Conservation (phyloP, 2,888 invertebrate species). For the Hipparchia semele region DNA sequence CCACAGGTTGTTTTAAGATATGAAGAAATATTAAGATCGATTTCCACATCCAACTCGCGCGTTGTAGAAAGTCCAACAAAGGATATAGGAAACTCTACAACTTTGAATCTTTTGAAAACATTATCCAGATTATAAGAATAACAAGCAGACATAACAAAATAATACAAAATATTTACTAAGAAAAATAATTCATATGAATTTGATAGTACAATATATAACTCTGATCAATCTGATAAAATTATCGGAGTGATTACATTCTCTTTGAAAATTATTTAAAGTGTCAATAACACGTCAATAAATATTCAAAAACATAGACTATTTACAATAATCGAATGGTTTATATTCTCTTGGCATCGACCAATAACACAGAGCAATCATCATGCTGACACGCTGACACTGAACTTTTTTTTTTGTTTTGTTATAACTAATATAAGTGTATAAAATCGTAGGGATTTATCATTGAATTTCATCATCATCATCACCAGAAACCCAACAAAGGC, state of each 20-base stretch:
- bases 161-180: slow-evolving; percentile 12
- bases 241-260: too few relatives aligned
- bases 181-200: slow-evolving; percentile 15
- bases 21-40: slow-evolving; percentile 59
- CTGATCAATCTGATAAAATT: neutral
- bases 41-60: slow-evolving; percentile 59
- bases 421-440: too few relatives aligned
- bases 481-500: too few relatives aligned
- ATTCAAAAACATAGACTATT: too few relatives aligned
- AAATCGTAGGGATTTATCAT: too few relatives aligned
- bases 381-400: too few relatives aligned
- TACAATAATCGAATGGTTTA: too few relatives aligned
- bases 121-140: slow-evolving; percentile 59
- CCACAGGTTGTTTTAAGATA: slow-evolving; percentile 68
- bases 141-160: slow-evolving; percentile 49
- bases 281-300: neutral
- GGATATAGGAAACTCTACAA: slow-evolving; percentile 70
- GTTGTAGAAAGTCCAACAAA: slow-evolving; percentile 64
- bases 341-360: too few relatives aligned
- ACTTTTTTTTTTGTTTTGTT: too few relatives aligned
- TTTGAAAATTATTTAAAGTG: too few relatives aligned
- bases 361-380: too few relatives aligned
- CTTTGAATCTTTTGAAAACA: slow-evolving; percentile 64
- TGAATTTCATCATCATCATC: too few relatives aligned
- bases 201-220: neutral